phyloP scores from a whole-genome alignment of 2,888 invertebrate species.

The Zaprionus lineosus region DNA sequence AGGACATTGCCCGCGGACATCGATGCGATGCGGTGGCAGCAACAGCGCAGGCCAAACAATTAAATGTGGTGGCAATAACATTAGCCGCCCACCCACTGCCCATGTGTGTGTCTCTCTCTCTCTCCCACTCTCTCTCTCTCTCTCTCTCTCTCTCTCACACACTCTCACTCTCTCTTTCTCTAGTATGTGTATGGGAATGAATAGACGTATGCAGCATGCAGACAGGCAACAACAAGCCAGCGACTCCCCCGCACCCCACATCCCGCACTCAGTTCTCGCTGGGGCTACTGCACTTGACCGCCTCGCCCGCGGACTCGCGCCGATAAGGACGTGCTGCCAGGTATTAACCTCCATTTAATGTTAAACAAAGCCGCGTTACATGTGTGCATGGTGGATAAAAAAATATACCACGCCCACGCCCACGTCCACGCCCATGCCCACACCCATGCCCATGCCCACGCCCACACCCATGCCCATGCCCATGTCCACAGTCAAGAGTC shows the following conservation, averaged over 20 bases:
- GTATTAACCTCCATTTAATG: slow-evolving; percentile 78
- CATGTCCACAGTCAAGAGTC: slow-evolving; percentile 16
- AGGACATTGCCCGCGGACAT: slow-evolving; percentile 34
- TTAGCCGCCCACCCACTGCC: slow-evolving; percentile 38
- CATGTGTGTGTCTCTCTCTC: slow-evolving; percentile 4
- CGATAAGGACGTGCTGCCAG: slow-evolving; percentile 63
- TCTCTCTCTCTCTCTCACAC: too few relatives aligned
- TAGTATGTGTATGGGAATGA: background rate
- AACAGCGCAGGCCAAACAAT: slow-evolving; percentile 53
- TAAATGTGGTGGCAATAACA: slow-evolving; percentile 74
- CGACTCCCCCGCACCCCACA: slow-evolving; percentile 3
- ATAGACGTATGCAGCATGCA: slow-evolving; percentile 33
- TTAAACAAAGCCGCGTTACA: slow-evolving; percentile 73
- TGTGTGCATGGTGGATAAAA: slow-evolving; percentile 38
- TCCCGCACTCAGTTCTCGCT: background rate
- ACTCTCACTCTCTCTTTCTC: too few relatives aligned
- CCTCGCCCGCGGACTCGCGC: slow-evolving; percentile 13
- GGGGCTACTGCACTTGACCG: slow-evolving; percentile 52
- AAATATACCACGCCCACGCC: slow-evolving; percentile 36
- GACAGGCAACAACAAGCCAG: slow-evolving; percentile 41
- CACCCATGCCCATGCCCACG: slow-evolving; percentile 45
- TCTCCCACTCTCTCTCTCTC: too few relatives aligned
- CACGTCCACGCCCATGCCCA: too few relatives aligned
- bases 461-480: background rate
- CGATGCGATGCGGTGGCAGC: slow-evolving; percentile 30